phyloP scores from a whole-genome alignment of 2,797 vertebrate genomes.

The Octomys mimax region DNA sequence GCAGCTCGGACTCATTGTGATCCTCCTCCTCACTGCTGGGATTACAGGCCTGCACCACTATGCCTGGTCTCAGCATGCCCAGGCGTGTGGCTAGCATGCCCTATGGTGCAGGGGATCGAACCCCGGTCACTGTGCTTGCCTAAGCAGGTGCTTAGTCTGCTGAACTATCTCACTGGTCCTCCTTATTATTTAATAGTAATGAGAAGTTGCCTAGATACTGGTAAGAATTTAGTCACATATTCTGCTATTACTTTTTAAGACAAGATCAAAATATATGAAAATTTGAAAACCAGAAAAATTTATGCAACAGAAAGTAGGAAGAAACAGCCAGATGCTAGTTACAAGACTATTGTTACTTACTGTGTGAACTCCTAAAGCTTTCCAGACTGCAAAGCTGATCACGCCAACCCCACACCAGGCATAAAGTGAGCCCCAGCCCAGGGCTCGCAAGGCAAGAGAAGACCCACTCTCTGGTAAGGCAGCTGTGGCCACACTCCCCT shows the following conservation, averaged over 20 bases:
- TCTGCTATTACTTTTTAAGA: neutral
- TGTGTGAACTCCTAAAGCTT: conserved; percentile 93
- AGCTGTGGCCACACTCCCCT: conserved; percentile 92
- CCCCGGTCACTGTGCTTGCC: too few relatives aligned
- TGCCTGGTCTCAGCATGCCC: too few relatives aligned
- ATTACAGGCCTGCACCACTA: too few relatives aligned
- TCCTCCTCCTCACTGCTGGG: too few relatives aligned
- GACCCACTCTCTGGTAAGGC: conserved; percentile 93
- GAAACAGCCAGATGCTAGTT: neutral
- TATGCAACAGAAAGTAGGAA: neutral
- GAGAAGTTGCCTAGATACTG: neutral
- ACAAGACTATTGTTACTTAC: conserved; percentile 88
- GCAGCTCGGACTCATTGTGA: too few relatives aligned
- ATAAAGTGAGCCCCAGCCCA: conserved; percentile 95
- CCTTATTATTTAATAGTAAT: conserved; percentile 15
- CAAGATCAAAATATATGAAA: neutral
- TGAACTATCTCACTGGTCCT: too few relatives aligned
- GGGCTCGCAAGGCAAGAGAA: conserved; percentile 93
- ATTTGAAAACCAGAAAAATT: conserved; percentile 4
- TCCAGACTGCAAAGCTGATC: conserved; percentile 93
- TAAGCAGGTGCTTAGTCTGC: too few relatives aligned
- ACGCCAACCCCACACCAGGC: conserved; percentile 96
- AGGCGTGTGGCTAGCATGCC: too few relatives aligned
- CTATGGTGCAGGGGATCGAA: too few relatives aligned
- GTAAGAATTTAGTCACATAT: conserved; percentile 10